These are phyloP conservation scores for Pseudotriccus pelzelni DNA, from an alignment of 2,797 vertebrate genomes.

Conservation along the genomic window DNA sequence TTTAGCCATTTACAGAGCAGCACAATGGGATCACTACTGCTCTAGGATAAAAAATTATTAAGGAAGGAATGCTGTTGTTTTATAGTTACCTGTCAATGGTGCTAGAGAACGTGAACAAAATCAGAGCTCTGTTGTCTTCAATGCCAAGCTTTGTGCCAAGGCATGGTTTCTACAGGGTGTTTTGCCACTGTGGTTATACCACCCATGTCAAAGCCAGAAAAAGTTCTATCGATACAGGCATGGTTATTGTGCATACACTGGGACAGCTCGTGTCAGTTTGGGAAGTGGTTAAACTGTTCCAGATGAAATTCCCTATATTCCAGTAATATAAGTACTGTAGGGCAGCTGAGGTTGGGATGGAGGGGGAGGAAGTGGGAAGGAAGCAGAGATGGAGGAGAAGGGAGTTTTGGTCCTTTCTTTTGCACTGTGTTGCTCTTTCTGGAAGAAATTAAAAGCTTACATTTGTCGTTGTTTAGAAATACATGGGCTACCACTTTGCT, in stretches of 20 bases:
- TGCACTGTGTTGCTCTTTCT: neutral
- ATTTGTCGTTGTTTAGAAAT: neutral
- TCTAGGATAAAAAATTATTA: neutral
- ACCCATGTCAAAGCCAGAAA: neutral
- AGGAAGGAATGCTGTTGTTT: neutral
- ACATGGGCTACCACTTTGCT: neutral
- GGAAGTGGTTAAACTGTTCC: neutral
- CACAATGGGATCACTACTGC: neutral
- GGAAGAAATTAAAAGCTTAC: neutral
- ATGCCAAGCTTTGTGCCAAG: neutral
- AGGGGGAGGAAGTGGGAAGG: neutral
- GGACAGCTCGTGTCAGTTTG: neutral
- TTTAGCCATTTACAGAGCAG: neutral
- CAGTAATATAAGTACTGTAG: neutral
- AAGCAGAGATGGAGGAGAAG: neutral
- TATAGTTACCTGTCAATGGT: neutral
- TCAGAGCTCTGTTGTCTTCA: neutral
- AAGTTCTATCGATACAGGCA: neutral
- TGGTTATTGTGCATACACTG: neutral
- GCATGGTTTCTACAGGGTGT: neutral
- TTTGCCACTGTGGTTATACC: neutral
- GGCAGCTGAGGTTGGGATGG: neutral
- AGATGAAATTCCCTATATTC: neutral
- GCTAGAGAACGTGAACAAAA: neutral
- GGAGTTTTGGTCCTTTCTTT: neutral